These are phyloP conservation scores for Pimephales promelas DNA, from an alignment of 2,113 vertebrate species.

Conservation along the genomic window DNA sequence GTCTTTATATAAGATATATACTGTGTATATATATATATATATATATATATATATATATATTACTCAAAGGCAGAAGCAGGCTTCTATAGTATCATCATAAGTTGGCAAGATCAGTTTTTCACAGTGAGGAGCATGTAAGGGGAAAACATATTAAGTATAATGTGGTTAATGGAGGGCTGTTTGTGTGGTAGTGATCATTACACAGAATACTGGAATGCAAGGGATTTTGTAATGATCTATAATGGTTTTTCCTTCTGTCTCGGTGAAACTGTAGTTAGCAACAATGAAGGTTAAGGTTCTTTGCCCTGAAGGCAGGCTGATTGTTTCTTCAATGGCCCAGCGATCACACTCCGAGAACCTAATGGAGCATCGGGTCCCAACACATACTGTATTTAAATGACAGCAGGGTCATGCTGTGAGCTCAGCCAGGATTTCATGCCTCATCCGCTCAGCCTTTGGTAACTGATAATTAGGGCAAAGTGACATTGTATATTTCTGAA, in stretches of 20 bases:
- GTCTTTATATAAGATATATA: no score
- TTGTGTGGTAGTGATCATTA: constrained; percentile 46
- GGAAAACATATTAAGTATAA: constrained; percentile 64
- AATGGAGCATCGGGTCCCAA: constrained; percentile 49
- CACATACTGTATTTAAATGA: constrained; percentile 53
- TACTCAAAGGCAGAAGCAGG: background rate
- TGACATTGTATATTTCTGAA: constrained; percentile 42
- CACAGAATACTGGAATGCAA: constrained; percentile 23
- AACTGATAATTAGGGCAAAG: constrained; percentile 50
- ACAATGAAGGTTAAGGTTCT: constrained; percentile 38
- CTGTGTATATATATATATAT: no score
- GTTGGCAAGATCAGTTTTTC: constrained; percentile 59
- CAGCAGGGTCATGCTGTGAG: constrained; percentile 47
- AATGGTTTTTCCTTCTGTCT: constrained; percentile 21
- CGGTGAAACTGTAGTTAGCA: constrained; percentile 38
- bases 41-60: no score
- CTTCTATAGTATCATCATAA: constrained; percentile 17
- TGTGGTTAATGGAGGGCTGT: constrained; percentile 58
- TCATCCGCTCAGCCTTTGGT: constrained; percentile 44
- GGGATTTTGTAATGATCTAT: constrained; percentile 11
- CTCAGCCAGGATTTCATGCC: constrained; percentile 48
- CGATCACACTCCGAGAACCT: constrained; percentile 51
- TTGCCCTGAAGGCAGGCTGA: constrained; percentile 44
- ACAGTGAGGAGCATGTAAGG: constrained; percentile 57
- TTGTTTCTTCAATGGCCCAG: constrained; percentile 52